A percentile compares a stretch with the other conserved stretches of the same genome.
Evolutionary conservation across 2,888 invertebrate species (phyloP).

Genomic region (Drosophila kambysellisi): DNA sequence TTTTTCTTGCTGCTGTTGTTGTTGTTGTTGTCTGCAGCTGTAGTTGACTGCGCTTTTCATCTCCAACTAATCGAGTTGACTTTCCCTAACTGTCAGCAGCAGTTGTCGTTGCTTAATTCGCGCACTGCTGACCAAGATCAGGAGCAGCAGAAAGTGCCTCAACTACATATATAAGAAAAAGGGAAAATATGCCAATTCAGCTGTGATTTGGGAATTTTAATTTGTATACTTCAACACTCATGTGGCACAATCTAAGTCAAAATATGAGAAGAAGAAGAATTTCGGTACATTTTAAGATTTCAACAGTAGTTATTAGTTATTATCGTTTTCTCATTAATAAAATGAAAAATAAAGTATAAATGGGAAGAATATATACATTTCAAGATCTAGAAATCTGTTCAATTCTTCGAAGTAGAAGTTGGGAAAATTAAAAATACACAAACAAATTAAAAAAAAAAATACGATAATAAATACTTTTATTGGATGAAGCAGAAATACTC

Average conservation of each 20-base stretch:
- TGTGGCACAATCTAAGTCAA: conserved; percentile 3
- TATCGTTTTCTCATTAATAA: not conserved
- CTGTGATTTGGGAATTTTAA: conserved; percentile 10
- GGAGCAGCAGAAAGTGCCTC: conserved; percentile 18
- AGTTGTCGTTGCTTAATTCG: conserved; percentile 9
- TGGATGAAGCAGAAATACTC: too few relatives aligned
- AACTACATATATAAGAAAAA: not conserved
- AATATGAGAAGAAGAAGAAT: not conserved
- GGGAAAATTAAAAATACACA: too few relatives aligned
- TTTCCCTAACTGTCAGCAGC: conserved; percentile 12
- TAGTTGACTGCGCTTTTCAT: conserved; percentile 29
- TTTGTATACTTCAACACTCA: not conserved
- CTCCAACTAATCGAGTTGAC: conserved; percentile 9
- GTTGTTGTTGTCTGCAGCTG: not conserved
- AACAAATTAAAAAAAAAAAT: too few relatives aligned
- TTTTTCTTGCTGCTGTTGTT: conserved; percentile 1
- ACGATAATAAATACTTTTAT: too few relatives aligned
- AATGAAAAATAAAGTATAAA: too few relatives aligned
- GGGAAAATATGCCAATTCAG: conserved; percentile 35
- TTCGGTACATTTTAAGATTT: too few relatives aligned
- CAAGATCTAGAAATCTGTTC: too few relatives aligned
- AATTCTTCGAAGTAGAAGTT: too few relatives aligned
- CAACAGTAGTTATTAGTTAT: not conserved
- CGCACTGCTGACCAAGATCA: conserved; percentile 45
- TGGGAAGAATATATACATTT: too few relatives aligned